Evolutionary conservation across 2,888 invertebrate species (phyloP), one percentile per base, ranked within the genome.

Genomic region (Cheilosia pagana): DNA sequence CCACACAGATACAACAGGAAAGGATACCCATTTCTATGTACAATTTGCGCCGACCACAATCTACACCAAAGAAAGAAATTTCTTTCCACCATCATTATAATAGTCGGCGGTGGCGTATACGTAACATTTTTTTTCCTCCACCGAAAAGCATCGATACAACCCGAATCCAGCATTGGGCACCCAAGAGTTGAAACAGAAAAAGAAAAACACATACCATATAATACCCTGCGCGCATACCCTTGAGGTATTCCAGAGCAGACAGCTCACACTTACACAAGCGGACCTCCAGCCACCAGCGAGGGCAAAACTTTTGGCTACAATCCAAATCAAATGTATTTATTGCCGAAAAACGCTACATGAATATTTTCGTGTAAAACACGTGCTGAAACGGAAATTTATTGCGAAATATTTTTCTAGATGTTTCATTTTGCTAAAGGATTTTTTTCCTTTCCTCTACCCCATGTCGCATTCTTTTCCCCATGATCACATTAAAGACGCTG

Each of bases 281-380:
- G 10, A 14, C 25, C 50, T 14, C 12, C 10, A 39, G 14, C n/a
- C 1, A 35, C n/a, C 1, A 35, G 12, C n/a, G 59, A 31, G 19
- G 28, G 25, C 55, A 79, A 79, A 87, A 60, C 53, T 71, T 68
- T 78, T 88, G 88, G 88, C 88, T 88, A 87, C 82, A 82, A 79
- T 87, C 89, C 89, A 89, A 89, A 90, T 90, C 88, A 89, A 89
- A 88, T 87, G 87, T 89, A 90, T 91, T 90, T 91, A 91, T 91
- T 89, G 89, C 89, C 87, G 88, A 89, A 88, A 89, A 90, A 89
- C 89, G 90, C 89, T 89, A 87, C 88, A 88, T 88, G 89, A 90
- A 91, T 91, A 90, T 88, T 89, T 90, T 88, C 71, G 70, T 85
- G 85, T 81, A 85, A 83, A 79, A 85, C 85, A 85, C 85, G 85